Evolutionary conservation across 1,140 invertebrate species (phyloP).

Genomic region (Drosophila burlai): DNA sequence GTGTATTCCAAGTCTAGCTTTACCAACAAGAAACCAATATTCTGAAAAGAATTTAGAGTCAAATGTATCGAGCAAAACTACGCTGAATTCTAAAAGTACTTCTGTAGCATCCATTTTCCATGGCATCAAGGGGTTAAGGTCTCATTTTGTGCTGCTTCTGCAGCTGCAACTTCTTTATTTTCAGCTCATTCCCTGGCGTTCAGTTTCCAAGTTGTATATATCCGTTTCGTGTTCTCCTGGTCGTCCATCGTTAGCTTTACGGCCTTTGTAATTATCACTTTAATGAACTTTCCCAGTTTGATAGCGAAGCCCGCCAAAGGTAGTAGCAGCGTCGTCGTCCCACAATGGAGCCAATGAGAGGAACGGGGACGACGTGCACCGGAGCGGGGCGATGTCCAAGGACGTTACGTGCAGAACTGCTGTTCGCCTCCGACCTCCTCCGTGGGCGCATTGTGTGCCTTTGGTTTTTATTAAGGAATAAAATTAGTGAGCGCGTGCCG

Average conservation of each 20-base stretch:
- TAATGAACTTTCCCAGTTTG: slow-evolving; percentile 80
- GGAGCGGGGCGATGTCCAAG: background rate
- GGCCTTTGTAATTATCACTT: slow-evolving; percentile 80
- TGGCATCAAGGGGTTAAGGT: slow-evolving; percentile 1
- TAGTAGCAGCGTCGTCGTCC: slow-evolving; percentile 17
- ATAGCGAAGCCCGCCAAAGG: slow-evolving; percentile 57
- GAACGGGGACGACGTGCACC: slow-evolving; percentile 4
- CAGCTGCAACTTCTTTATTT: background rate
- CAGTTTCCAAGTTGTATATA: slow-evolving; percentile 45
- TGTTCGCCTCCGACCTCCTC: slow-evolving; percentile 3
- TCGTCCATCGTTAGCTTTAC: slow-evolving; percentile 48
- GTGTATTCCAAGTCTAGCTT: background rate
- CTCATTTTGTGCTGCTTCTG: background rate
- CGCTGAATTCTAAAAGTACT: background rate
- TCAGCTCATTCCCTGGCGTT: background rate
- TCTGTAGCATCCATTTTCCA: background rate
- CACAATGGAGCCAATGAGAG: slow-evolving; percentile 38
- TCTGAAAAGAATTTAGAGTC: no score
- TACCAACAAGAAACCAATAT: background rate
- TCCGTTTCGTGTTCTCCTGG: slow-evolving; percentile 43
- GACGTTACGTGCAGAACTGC: slow-evolving; percentile 32
- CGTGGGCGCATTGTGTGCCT: slow-evolving; percentile 46
- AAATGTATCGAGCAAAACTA: background rate
- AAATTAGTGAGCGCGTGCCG: slow-evolving; percentile 80
- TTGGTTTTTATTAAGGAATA: slow-evolving; percentile 80